Percentiles rank a stretch among this genome's conserved stretches.
Conservation (phyloP, 1,140 invertebrate species). For the Geopemphigus sp. region DNA sequence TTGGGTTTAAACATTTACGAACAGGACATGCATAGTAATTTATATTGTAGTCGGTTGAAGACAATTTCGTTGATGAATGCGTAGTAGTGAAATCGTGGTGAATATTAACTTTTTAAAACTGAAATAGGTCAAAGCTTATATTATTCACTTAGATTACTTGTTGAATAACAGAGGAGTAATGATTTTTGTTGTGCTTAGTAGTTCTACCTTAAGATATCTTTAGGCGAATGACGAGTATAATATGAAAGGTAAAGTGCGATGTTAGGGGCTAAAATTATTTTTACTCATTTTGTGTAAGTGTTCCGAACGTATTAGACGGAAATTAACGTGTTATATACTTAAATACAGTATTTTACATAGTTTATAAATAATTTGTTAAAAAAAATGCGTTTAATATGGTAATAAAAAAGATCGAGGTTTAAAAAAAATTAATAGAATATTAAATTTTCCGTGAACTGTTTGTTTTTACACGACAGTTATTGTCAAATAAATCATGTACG, state of each 20-base stretch:
- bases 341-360: too few relatives aligned
- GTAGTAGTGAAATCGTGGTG: too few relatives aligned
- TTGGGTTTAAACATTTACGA: too few relatives aligned
- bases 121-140: too few relatives aligned
- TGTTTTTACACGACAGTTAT: neutral
- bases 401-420: neutral
- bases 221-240: neutral
- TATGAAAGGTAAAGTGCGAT: conserved; percentile 1
- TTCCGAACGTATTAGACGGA: neutral
- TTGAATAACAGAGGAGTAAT: too few relatives aligned
- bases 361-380: neutral
- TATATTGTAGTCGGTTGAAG: too few relatives aligned
- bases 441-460: neutral
- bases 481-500: conserved; percentile 18
- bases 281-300: neutral
- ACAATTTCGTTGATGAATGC: too few relatives aligned
- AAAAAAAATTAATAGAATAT: neutral
- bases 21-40: too few relatives aligned
- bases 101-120: too few relatives aligned
- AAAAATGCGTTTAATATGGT: neutral
- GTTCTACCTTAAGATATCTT: neutral
- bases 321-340: neutral
- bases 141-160: too few relatives aligned
- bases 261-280: neutral
- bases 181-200: too few relatives aligned